These are phyloP conservation scores for Urosaurus nigricauda DNA, from an alignment of 2,797 vertebrate genomes.

Conservation along the genomic window DNA sequence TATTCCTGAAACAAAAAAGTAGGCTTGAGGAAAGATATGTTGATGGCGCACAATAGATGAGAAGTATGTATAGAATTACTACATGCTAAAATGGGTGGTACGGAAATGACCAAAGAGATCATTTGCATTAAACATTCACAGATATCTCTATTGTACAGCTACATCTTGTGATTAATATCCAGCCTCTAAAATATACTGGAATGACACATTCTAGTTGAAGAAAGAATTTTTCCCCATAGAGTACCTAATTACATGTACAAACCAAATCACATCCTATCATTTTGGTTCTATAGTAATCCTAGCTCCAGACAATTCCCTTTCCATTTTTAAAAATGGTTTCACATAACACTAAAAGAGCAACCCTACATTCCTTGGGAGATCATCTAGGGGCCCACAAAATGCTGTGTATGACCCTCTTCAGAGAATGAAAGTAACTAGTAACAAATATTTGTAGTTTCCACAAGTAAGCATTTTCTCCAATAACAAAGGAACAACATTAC, in stretches of 20 bases:
- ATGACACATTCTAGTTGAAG: slow-evolving; percentile 4
- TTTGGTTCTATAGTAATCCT: neutral
- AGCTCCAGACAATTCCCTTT: neutral
- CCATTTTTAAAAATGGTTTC: neutral
- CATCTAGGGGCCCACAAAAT: neutral
- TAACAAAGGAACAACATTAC: no score
- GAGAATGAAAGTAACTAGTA: neutral
- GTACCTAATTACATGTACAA: neutral
- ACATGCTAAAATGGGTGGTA: neutral
- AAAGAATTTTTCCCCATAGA: slow-evolving; percentile 5
- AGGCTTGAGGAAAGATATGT: neutral
- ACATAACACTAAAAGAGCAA: neutral
- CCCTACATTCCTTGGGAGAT: neutral
- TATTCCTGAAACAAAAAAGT: neutral
- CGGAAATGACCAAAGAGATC: neutral
- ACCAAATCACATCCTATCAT: neutral
- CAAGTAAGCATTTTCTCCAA: no score
- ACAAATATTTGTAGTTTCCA: neutral
- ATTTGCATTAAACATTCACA: neutral
- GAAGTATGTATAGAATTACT: neutral
- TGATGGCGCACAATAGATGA: neutral
- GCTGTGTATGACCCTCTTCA: neutral
- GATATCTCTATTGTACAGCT: neutral
- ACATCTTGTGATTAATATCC: slow-evolving; percentile 25
- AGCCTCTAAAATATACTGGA: slow-evolving; percentile 11